A percentile compares a stretch with the other conserved stretches of the same genome.
These are phyloP conservation scores for Oxytorus armatus DNA, from an alignment of 2,888 invertebrate genomes.

Conservation along the genomic window DNA sequence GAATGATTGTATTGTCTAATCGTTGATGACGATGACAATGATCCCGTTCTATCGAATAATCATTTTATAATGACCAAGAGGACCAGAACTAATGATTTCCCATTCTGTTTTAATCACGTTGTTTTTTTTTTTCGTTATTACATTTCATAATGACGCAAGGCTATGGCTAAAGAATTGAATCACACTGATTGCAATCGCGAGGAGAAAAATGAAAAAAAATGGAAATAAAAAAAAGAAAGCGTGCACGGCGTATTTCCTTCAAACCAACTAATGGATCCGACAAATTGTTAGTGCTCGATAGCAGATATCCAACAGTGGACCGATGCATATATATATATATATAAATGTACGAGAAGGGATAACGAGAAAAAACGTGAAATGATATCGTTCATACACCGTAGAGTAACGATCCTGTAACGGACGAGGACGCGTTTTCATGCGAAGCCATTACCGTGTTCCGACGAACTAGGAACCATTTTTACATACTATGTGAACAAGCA, in stretches of 20 bases:
- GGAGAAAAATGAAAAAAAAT: not conserved
- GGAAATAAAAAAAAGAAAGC: not conserved
- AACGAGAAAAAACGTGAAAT: constrained; percentile 25
- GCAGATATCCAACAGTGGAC: not conserved
- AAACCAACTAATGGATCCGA: constrained; percentile 3
- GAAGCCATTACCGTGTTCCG: constrained; percentile 34
- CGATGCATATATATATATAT: not conserved
- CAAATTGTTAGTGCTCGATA: not conserved
- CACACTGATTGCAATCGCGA: not conserved
- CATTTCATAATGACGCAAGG: not conserved
- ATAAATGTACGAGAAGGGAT: not conserved
- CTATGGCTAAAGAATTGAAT: not conserved
- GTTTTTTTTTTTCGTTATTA: not conserved
- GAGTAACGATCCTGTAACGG: constrained; percentile 44
- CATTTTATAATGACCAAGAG: no score
- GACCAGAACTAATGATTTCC: constrained; percentile 5
- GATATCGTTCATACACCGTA: not conserved
- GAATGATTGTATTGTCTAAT: no score
- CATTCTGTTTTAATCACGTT: constrained; percentile 7
- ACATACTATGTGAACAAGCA: not conserved
- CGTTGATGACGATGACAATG: constrained; percentile 29
- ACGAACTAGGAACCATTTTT: constrained; percentile 26
- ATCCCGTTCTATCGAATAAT: constrained; percentile 12
- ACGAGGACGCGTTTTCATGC: constrained; percentile 35
- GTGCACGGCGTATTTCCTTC: not conserved